Evolutionary conservation across 2,888 invertebrate species (phyloP), one percentile per base, ranked within the genome.

Genomic region (Chloromyia formosa): DNA sequence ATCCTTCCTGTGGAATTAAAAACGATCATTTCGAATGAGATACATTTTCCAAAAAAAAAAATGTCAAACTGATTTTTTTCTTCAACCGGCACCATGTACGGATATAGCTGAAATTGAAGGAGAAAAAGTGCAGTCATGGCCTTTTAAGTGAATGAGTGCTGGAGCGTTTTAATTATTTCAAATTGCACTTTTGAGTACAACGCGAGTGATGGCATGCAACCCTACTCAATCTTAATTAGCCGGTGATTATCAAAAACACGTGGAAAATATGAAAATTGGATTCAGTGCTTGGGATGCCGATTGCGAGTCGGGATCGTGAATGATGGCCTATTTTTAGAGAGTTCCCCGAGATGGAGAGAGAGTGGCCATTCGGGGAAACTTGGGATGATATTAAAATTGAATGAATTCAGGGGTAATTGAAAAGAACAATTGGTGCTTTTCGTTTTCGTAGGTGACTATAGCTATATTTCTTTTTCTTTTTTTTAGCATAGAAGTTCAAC

Each of bases 191-290:
- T 76, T 76, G 74, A 74, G 74, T 62, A 35, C 60, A 64, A 64
- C 58, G 42, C 53, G 14, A 16, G 42, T 54, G 56, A 40, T 18
- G 40, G 58, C 56, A 56, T 23, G 16, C 42, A 58, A 58, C 71
- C 58, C 71, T 22, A 71, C 71, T 71, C 71, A 71, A 66, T 71
- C 73, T 80, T 81, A 80, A 80, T 82, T 81, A 81, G 80, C 80
- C 78, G 78, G 81, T 83, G 82, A 83, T 84, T 84, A 84, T 83
- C 82, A 82, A 80, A 83, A 84, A 84, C 84, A 84, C 83, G 84
- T 84, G 84, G 82, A 73, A 69, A 71, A 71, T 71, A 71, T 71
- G 71, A 58, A 71, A 71, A 71, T 71, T 71, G 56, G 56, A 56
- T 58, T 53, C 69, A 69, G 16, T 54, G 22, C 22, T 1, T 16